Evolutionary conservation across 2,888 invertebrate species (phyloP), one percentile per base, ranked within the genome.

Genomic region (Nomada lathburiana): DNA sequence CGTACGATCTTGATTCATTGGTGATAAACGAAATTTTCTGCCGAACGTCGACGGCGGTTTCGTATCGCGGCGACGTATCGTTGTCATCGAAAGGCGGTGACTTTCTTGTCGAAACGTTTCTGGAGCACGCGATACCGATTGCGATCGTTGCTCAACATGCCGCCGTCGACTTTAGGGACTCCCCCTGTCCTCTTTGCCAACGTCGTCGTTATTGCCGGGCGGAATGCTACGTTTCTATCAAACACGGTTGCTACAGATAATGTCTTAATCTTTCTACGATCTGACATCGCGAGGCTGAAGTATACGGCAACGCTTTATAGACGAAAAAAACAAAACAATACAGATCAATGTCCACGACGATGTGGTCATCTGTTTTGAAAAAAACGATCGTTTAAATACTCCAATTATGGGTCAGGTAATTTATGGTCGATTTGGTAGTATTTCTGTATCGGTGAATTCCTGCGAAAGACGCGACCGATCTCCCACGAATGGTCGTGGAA

Each of bases 111-210:
- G 76, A 77, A 84, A 87, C 78, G 86, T 89, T 89, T 89, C 86
- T 85, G 75, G 89, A 88, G 85, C 89, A 89, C 89, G 88, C 85
- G 88, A 90, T 90, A 88, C 86, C 88, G 88, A 86, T 85, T 80
- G 79, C 87, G 79, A 87, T 83, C 80, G 80, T 87, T 87, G 82
- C 76, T 70, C 83, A 86, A 86, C 86, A 59, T 18, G 68, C 62
- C 71, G 81, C 75, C 81, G 80, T 82, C 36, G 86, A 86, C 78
- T 80, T 86, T 76, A 80, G 76, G 78, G 63, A 53, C 73, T 47
- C 57, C 67, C 62, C 47, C 68, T 80, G 76, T 63, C 55, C 63
- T 71, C 18, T 63, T 67, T 72, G 70, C 79, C 63, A 59, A 67
- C 67, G 71, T 44, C 59, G 23, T 52, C 77, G 47, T 47, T 75